Percentiles rank a stretch among this genome's conserved stretches.
Conservation (phyloP, 2,113 vertebrate genomes). For the Isichthys henryi region DNA sequence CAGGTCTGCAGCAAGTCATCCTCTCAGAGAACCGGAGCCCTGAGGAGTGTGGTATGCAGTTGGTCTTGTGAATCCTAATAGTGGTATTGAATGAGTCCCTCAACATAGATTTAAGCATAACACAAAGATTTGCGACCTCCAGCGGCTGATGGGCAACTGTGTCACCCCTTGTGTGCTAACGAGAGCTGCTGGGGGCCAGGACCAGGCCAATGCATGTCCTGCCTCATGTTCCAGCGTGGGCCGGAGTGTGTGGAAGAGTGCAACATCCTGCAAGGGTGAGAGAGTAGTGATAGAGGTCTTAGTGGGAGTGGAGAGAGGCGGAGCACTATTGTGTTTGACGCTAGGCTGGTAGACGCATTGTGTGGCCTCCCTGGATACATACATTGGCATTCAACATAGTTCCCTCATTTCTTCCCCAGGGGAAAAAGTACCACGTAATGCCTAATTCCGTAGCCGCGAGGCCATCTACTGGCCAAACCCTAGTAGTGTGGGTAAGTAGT, state of each 20-base stretch:
- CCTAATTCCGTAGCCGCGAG: background rate
- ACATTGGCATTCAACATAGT: background rate
- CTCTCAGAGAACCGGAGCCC: slow-evolving; percentile 66
- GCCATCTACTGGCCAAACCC: background rate
- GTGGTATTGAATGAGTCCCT: background rate
- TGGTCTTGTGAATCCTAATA: background rate
- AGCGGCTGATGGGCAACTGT: slow-evolving; percentile 60
- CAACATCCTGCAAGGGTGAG: slow-evolving; percentile 76
- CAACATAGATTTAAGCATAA: background rate
- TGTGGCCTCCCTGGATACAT: background rate
- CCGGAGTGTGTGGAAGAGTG: slow-evolving; percentile 84
- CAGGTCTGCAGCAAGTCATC: slow-evolving; percentile 64
- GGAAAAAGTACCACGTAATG: background rate
- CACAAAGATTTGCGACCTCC: background rate
- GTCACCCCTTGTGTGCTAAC: slow-evolving; percentile 67
- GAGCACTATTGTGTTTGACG: background rate
- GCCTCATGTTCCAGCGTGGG: slow-evolving; percentile 70
- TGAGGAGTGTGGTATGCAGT: slow-evolving; percentile 65
- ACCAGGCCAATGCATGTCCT: slow-evolving; percentile 77
- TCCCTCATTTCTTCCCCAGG: background rate
- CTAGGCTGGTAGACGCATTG: background rate
- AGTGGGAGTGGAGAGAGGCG: background rate
- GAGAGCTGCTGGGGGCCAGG: slow-evolving; percentile 86
- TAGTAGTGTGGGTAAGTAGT: slow-evolving; percentile 3
- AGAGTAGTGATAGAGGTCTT: background rate